A percentile compares a stretch with the other conserved stretches of the same genome.
Evolutionary conservation across 2,797 vertebrate genomes (phyloP).

Genomic region (Salmo trutta): DNA sequence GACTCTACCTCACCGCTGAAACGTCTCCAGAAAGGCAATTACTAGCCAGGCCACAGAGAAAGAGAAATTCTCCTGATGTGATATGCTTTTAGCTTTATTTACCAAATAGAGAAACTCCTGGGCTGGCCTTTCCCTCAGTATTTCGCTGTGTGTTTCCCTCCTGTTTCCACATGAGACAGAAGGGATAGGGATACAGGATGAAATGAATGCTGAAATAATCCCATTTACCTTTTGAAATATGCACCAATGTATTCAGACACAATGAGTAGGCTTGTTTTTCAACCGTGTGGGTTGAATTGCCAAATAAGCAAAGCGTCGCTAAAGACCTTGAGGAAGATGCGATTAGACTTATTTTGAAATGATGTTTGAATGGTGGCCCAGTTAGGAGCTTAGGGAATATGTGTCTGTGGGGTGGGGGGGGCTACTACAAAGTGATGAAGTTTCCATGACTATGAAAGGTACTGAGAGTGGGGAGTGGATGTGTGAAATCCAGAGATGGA

Average conservation of each 20-base stretch:
- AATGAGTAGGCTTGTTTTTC: background rate
- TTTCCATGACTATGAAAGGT: conserved; percentile 53
- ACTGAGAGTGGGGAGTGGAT: conserved; percentile 9
- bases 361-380: conserved; percentile 65
- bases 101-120: conserved; percentile 31
- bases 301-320: conserved; percentile 35
- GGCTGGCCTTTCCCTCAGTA: background rate
- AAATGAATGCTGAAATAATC: background rate
- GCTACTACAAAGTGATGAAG: conserved; percentile 25
- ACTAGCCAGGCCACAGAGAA: conserved; percentile 52
- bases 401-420: conserved; percentile 54
- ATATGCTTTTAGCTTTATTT: conserved; percentile 3
- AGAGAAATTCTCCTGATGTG: conserved; percentile 32
- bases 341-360: conserved; percentile 56
- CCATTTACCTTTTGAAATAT: background rate
- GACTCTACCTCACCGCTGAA: conserved; percentile 68
- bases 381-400: conserved; percentile 66
- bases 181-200: background rate
- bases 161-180: background rate
- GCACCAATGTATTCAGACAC: background rate
- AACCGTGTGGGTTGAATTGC: background rate
- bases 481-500: conserved; percentile 28
- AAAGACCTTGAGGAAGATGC: conserved; percentile 30
- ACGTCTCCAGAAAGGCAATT: conserved; percentile 72
- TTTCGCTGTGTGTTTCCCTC: background rate